These are phyloP conservation scores for Watsonalla binaria DNA, from an alignment of 2,888 invertebrate genomes.

Conservation along the genomic window DNA sequence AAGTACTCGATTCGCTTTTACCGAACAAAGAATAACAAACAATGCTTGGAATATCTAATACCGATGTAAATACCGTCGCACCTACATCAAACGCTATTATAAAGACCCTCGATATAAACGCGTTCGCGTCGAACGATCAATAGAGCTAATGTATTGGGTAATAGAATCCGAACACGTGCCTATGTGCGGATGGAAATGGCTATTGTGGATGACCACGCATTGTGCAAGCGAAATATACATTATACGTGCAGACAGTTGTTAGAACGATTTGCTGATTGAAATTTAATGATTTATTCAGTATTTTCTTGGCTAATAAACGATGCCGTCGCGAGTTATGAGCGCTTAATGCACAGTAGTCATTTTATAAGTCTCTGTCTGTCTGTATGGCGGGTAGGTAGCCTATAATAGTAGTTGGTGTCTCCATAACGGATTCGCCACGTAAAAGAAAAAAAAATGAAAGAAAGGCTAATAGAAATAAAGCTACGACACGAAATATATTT, in stretches of 20 bases:
- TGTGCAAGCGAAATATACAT: slow-evolving; percentile 11
- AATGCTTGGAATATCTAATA: background rate
- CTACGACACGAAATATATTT: too few species aligned
- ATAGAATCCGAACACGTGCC: slow-evolving; percentile 27
- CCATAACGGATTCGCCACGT: too few species aligned
- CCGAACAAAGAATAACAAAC: slow-evolving; percentile 3
- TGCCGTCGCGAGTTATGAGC: too few species aligned
- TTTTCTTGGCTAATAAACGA: too few species aligned
- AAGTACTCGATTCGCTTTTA: background rate
- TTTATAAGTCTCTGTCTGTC: too few species aligned
- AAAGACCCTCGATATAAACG: slow-evolving; percentile 33
- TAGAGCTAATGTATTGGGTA: slow-evolving; percentile 59
- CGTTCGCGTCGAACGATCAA: slow-evolving; percentile 44
- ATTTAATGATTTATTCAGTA: background rate
- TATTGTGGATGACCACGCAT: slow-evolving; percentile 12
- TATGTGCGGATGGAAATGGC: slow-evolving; percentile 18
- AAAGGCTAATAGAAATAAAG: too few species aligned
- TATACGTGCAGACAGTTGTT: background rate
- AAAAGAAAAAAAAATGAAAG: too few species aligned
- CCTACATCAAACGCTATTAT: slow-evolving; percentile 22
- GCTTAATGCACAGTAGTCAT: too few species aligned
- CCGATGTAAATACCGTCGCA: slow-evolving; percentile 3
- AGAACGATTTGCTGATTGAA: background rate
- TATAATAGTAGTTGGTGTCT: too few species aligned
- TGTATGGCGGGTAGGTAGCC: too few species aligned